A percentile compares a stretch with the other conserved stretches of the same genome.
Evolutionary conservation across 2,888 invertebrate genomes (phyloP).

Genomic region (Ferrisia virgata): DNA sequence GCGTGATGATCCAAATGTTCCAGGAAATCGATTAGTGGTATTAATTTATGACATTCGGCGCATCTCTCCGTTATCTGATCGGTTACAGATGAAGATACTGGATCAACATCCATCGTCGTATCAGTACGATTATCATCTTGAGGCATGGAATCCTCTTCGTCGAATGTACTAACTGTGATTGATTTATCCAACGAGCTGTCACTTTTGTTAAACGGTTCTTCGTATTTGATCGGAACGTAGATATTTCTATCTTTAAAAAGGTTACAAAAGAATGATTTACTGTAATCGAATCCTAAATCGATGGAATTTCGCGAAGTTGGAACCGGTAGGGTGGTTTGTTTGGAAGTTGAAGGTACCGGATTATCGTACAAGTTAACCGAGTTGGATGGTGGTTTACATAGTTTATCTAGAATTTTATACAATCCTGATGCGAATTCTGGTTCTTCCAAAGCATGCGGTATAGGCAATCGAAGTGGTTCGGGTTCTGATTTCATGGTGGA

Average conservation of each 20-base stretch:
- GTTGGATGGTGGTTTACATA: background rate
- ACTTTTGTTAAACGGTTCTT: background rate
- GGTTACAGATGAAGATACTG: background rate
- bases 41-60: conserved; percentile 64
- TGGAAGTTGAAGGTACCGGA: background rate
- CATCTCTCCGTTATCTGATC: conserved; percentile 55
- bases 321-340: background rate
- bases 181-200: background rate
- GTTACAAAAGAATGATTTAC: conserved; percentile 29
- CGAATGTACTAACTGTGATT: background rate
- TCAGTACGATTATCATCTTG: too few relatives aligned
- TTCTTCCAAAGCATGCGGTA: background rate
- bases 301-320: background rate
- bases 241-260: background rate
- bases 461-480: background rate
- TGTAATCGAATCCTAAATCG: background rate
- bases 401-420: background rate
- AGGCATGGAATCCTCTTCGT: background rate
- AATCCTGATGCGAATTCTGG: background rate
- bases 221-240: conserved; percentile 17
- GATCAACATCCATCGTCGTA: background rate
- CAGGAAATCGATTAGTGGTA: conserved; percentile 62
- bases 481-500: background rate
- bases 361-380: background rate
- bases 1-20: conserved; percentile 84